phyloP scores from a whole-genome alignment of 92 coral and sea anemone species.

The Palythoa heliodiscus region DNA sequence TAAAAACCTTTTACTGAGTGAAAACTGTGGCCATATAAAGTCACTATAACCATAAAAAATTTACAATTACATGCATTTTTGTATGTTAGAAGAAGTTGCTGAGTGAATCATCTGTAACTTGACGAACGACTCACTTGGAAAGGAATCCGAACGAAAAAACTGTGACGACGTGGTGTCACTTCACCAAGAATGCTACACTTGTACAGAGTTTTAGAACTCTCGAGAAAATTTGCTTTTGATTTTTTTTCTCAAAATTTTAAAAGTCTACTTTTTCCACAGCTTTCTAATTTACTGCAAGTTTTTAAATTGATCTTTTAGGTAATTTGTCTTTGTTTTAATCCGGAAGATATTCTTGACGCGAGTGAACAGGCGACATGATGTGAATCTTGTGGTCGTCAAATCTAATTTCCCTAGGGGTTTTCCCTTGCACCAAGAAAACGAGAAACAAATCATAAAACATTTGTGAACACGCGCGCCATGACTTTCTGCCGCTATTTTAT shows the following conservation, averaged over 20 bases:
- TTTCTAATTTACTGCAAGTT: not conserved
- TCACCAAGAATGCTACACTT: not conserved
- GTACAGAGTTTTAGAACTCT: not conserved
- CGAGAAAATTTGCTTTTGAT: not conserved
- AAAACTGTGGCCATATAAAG: not conserved
- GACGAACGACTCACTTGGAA: not conserved
- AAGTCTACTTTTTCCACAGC: no score
- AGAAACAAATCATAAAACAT: not conserved
- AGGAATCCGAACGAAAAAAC: not conserved
- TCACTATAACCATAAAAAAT: not conserved
- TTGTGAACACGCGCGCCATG: not conserved
- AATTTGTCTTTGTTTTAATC: not conserved
- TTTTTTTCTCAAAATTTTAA: not conserved
- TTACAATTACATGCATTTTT: not conserved
- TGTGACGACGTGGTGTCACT: not conserved
- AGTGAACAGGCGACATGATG: not conserved
- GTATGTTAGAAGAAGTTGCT: not conserved
- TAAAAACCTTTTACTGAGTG: not conserved
- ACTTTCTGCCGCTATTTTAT: not conserved
- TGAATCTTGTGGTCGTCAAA: not conserved
- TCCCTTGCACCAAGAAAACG: constrained; percentile 9
- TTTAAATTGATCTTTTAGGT: not conserved
- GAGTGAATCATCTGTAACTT: not conserved
- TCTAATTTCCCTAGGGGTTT: constrained; percentile 10
- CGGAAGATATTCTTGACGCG: not conserved